Conservation (phyloP, 1,140 invertebrate genomes). For the Thaumetopoea pityocampa region DNA sequence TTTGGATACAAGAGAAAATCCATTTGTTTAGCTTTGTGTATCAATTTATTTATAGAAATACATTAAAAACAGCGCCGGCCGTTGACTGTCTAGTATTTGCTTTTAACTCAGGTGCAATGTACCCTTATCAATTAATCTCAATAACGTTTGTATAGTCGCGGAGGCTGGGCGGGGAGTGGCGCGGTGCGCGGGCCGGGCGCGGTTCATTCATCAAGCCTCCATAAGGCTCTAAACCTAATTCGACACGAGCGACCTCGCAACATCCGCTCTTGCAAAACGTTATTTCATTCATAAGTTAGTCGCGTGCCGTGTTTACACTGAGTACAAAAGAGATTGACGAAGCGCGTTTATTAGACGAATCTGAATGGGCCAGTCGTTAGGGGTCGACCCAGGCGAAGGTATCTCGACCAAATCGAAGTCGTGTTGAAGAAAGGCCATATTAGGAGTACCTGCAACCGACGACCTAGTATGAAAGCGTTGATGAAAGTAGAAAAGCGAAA, state of each 20-base stretch:
- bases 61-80: too few species aligned
- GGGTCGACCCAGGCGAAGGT: too few species aligned
- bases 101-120: constrained; percentile 6
- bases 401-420: too few species aligned
- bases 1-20: too few species aligned
- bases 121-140: constrained; percentile 21
- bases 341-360: too few species aligned
- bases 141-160: constrained; percentile 20
- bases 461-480: too few species aligned
- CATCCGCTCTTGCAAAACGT: constrained; percentile 74
- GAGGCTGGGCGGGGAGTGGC: constrained; percentile 22
- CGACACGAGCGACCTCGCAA: constrained; percentile 69
- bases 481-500: too few species aligned
- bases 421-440: too few species aligned
- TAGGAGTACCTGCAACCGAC: too few species aligned
- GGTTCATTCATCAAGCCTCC: constrained; percentile 70
- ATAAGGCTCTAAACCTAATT: constrained; percentile 74
- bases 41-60: too few species aligned
- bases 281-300: constrained; percentile 72
- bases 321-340: constrained; percentile 14
- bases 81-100: constrained; percentile 1
- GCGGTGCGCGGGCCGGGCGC: constrained; percentile 15
- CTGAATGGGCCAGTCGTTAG: too few species aligned
- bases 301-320: constrained; percentile 37
- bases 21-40: too few species aligned